These are phyloP conservation scores for Herpetotheres cachinnans DNA, from an alignment of 2,113 vertebrate genomes.

Conservation along the genomic window DNA sequence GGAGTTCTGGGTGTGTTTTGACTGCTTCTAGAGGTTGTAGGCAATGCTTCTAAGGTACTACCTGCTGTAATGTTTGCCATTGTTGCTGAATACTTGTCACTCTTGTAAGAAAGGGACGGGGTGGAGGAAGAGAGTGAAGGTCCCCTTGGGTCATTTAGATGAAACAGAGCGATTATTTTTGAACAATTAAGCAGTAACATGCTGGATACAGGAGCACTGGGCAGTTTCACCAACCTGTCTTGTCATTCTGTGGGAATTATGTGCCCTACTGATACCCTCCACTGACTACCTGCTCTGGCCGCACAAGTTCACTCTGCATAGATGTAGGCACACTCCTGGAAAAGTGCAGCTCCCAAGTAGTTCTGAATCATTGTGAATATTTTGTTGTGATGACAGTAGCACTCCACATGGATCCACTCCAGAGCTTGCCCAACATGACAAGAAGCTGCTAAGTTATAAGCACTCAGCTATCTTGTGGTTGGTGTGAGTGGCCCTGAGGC, in stretches of 20 bases:
- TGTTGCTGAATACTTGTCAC: not conserved
- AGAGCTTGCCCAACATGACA: not conserved
- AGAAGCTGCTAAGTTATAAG: not conserved
- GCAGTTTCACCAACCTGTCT: not conserved
- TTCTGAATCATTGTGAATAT: not conserved
- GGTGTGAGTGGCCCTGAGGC: not conserved
- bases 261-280: not conserved
- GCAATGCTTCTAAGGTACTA: not conserved
- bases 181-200: not conserved
- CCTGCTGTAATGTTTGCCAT: accelerated
- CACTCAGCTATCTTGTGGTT: not conserved
- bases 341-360: not conserved
- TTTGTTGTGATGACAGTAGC: not conserved
- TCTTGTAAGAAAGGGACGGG: accelerated
- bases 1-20: not conserved
- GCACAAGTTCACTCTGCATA: not conserved
- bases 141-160: not conserved
- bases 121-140: not conserved
- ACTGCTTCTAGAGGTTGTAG: not conserved
- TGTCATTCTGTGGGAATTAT: not conserved
- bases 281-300: not conserved
- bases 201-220: not conserved
- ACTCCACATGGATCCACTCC: not conserved
- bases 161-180: not conserved
- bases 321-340: not conserved